Percentiles rank a stretch among this genome's conserved stretches.
These are phyloP conservation scores for Ia io DNA, from an alignment of 2,113 vertebrate genomes.

Conservation along the genomic window DNA sequence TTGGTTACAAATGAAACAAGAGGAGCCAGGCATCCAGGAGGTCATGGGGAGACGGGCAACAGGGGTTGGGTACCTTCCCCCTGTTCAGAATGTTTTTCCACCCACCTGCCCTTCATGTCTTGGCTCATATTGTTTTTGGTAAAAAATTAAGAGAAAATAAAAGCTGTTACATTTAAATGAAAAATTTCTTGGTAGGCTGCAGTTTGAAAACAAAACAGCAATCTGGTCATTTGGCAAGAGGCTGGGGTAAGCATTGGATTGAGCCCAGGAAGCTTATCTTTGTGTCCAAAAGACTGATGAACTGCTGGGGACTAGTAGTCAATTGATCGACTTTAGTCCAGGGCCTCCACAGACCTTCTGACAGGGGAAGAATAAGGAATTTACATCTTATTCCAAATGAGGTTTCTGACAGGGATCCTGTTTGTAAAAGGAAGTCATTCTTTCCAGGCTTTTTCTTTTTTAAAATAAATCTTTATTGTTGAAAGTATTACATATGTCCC, in stretches of 20 bases:
- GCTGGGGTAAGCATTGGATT: neutral
- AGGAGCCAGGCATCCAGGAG: accelerated
- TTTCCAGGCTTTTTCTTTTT: neutral
- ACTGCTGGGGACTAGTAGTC: neutral
- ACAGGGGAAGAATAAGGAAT: neutral
- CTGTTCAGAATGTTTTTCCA: neutral
- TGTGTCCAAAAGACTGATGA: neutral
- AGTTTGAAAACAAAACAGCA: neutral
- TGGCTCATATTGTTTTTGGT: neutral
- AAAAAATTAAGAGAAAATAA: conserved; percentile 11
- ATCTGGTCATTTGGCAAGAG: neutral
- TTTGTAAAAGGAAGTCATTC: neutral
- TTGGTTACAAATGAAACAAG: no score
- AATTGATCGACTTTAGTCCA: neutral
- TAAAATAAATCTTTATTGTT: no score
- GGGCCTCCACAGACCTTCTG: neutral
- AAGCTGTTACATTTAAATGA: neutral
- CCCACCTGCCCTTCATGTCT: neutral
- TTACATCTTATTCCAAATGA: neutral
- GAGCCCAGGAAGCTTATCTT: neutral
- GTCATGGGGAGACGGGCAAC: accelerated
- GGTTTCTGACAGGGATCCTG: neutral
- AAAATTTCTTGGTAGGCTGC: neutral
- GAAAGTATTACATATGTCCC: no score
- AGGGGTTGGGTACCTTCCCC: neutral